A percentile compares a stretch with the other conserved stretches of the same genome.
Evolutionary conservation across 2,888 invertebrate genomes (phyloP).

Genomic region (Belgica antarctica): DNA sequence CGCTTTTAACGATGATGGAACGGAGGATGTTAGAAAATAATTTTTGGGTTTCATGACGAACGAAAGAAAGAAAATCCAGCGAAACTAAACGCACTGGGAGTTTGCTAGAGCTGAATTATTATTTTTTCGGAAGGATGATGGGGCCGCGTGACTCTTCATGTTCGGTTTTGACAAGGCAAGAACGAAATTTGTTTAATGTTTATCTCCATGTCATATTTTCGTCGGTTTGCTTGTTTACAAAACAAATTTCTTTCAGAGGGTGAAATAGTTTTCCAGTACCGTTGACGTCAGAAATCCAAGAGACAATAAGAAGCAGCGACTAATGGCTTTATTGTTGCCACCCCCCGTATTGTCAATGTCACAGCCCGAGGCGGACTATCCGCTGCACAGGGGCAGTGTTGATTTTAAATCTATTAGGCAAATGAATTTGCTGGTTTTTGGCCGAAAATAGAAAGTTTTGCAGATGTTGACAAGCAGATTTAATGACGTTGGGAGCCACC

Average conservation of each 20-base stretch:
- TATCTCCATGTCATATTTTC: conserved; percentile 5
- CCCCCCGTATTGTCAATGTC: conserved; percentile 9
- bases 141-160: neutral
- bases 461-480: neutral
- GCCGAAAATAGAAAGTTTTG: conserved; percentile 12
- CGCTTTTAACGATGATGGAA: conserved; percentile 25
- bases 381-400: neutral
- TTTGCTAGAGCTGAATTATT: neutral
- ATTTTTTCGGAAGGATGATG: neutral
- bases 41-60: conserved; percentile 8
- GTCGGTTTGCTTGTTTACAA: conserved; percentile 4
- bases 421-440: conserved; percentile 5
- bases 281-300: conserved; percentile 22
- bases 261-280: neutral
- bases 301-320: neutral
- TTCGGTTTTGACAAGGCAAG: neutral
- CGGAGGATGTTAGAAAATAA: conserved; percentile 21
- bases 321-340: neutral
- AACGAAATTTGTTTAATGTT: neutral
- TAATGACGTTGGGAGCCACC: neutral
- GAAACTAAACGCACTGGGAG: neutral
- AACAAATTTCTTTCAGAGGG: neutral
- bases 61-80: no score
- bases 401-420: conserved; percentile 18
- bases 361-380: conserved; percentile 4